phyloP scores from a whole-genome alignment of 2,797 vertebrate genomes.

The Xyrichtys novacula region DNA sequence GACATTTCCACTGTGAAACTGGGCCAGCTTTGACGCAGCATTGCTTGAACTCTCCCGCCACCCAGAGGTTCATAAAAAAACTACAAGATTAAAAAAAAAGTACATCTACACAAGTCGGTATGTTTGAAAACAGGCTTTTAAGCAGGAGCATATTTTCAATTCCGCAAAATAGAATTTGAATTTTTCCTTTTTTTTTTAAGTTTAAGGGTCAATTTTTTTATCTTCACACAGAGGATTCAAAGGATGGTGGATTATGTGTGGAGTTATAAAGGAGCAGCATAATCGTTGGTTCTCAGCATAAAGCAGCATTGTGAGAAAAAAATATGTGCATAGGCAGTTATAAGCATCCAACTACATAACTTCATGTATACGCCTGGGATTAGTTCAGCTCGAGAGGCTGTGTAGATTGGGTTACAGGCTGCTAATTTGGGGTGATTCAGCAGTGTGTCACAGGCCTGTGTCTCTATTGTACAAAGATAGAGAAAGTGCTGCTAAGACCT shows the following conservation, averaged over 20 bases:
- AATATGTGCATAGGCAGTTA: slow-evolving; percentile 1
- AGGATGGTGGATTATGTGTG: slow-evolving; percentile 45
- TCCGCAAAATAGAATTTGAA: slow-evolving; percentile 36
- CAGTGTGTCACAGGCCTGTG: slow-evolving; percentile 64
- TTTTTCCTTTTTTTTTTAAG: slow-evolving; percentile 1
- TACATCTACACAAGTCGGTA: background rate
- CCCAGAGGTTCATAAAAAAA: slow-evolving; percentile 63
- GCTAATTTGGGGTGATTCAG: slow-evolving; percentile 68
- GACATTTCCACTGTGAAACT: slow-evolving; percentile 40
- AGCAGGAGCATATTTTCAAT: background rate
- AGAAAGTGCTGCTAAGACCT: slow-evolving; percentile 76
- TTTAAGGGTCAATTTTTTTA: slow-evolving; percentile 12
- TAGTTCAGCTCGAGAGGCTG: slow-evolving; percentile 68
- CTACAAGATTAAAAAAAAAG: slow-evolving; percentile 41
- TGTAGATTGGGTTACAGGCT: slow-evolving; percentile 73
- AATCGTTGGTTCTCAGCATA: slow-evolving; percentile 59
- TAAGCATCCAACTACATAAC: slow-evolving; percentile 41
- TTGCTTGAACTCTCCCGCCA: slow-evolving; percentile 79
- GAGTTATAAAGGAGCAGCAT: slow-evolving; percentile 51
- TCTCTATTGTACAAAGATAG: slow-evolving; percentile 76
- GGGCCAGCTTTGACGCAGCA: slow-evolving; percentile 36
- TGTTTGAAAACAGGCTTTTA: slow-evolving; percentile 16
- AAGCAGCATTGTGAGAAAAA: slow-evolving; percentile 8
- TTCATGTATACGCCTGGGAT: slow-evolving; percentile 67
- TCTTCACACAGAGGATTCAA: slow-evolving; percentile 25